Conservation (phyloP, 2,888 invertebrate species). For the Zaprionus lineosus region DNA sequence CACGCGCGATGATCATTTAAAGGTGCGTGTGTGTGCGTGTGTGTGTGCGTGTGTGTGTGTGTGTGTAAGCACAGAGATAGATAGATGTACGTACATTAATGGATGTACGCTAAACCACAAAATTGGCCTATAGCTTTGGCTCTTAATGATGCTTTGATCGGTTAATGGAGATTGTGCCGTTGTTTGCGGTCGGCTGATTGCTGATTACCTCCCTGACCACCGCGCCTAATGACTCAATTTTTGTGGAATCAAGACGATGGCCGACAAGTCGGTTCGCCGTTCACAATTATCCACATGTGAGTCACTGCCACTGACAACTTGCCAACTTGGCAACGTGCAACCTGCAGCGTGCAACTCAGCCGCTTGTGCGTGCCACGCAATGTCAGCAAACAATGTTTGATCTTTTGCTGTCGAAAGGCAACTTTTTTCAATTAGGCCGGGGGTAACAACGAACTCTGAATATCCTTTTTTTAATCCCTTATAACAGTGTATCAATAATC, state of each 20-base stretch:
- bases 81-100: background rate
- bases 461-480: too few species aligned
- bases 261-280: slow-evolving; percentile 23
- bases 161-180: slow-evolving; percentile 36
- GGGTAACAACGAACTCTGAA: background rate
- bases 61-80: too few species aligned
- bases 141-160: slow-evolving; percentile 54
- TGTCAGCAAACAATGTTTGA: slow-evolving; percentile 63
- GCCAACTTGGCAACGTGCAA: slow-evolving; percentile 24
- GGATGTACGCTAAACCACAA: slow-evolving; percentile 21
- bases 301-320: slow-evolving; percentile 30
- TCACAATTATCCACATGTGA: slow-evolving; percentile 63
- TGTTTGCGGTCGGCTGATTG: slow-evolving; percentile 36
- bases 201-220: slow-evolving; percentile 53
- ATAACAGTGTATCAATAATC: too few species aligned
- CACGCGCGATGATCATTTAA: slow-evolving; percentile 55
- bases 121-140: slow-evolving; percentile 31
- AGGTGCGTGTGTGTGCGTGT: too few species aligned
- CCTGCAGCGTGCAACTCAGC: slow-evolving; percentile 6
- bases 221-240: slow-evolving; percentile 71
- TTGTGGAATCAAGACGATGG: slow-evolving; percentile 58
- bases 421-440: too few species aligned
- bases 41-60: too few species aligned
- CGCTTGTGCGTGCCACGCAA: slow-evolving; percentile 66
- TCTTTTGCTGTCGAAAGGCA: slow-evolving; percentile 58